Evolutionary conservation across 2,888 invertebrate genomes (phyloP).

Genomic region (Spodoptera littoralis): DNA sequence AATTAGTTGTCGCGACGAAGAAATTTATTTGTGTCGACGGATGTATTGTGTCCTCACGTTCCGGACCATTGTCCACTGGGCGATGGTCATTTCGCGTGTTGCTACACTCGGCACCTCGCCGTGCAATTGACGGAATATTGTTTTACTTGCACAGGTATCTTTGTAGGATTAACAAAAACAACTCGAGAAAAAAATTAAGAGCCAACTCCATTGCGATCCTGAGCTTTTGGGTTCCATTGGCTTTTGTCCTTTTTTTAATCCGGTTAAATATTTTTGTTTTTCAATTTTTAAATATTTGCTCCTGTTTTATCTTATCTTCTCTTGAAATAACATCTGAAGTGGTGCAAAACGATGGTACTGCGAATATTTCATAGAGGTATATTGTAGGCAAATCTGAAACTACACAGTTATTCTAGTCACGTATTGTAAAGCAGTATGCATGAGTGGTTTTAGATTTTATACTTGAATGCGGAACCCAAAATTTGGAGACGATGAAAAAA

Average conservation of each 20-base stretch:
- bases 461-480: slow-evolving; percentile 43
- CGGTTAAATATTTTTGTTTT: too few relatives aligned
- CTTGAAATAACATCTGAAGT: too few relatives aligned
- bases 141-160: slow-evolving; percentile 81
- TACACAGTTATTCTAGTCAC: too few relatives aligned
- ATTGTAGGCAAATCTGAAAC: too few relatives aligned
- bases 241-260: neutral
- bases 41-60: slow-evolving; percentile 80
- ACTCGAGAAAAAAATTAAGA: slow-evolving; percentile 23
- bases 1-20: slow-evolving; percentile 72
- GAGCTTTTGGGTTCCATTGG: slow-evolving; percentile 31
- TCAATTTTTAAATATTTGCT: too few relatives aligned
- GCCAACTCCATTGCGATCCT: neutral
- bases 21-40: slow-evolving; percentile 66
- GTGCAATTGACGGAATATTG: slow-evolving; percentile 82
- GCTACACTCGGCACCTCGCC: slow-evolving; percentile 73
- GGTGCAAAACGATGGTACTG: too few relatives aligned
- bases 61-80: slow-evolving; percentile 65
- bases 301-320: too few relatives aligned
- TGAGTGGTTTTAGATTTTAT: neutral
- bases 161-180: slow-evolving; percentile 47
- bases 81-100: slow-evolving; percentile 64
- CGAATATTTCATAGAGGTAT: too few relatives aligned
- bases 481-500: slow-evolving; percentile 59
- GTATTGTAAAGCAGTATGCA: too few relatives aligned